Conservation (phyloP, 2,888 invertebrate species). For the Caenorhabditis sp. region DNA sequence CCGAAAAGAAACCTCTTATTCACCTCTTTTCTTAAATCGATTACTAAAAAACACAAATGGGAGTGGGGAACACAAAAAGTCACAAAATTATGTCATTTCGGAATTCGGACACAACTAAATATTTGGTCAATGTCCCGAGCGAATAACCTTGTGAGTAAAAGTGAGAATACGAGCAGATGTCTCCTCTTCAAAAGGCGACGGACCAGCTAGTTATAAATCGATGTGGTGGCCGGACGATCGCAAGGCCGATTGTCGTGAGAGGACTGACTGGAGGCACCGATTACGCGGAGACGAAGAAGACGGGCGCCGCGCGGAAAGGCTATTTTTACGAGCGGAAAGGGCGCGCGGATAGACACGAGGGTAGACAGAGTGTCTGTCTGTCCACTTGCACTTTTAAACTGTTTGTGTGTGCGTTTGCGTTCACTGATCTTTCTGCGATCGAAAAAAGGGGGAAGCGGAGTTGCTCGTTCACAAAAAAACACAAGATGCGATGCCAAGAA, state of each 20-base stretch:
- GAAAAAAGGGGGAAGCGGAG: too few species aligned
- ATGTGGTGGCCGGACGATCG: too few species aligned
- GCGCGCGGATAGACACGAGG: too few species aligned
- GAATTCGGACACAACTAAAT: slow-evolving; percentile 11
- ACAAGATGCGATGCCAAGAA: too few species aligned
- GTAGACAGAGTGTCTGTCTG: slow-evolving; percentile 8
- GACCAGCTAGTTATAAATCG: slow-evolving; percentile 14
- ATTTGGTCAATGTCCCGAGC: slow-evolving; percentile 1
- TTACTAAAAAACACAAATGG: slow-evolving; percentile 31
- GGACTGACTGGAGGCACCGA: slow-evolving; percentile 13
- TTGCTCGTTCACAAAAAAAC: too few species aligned
- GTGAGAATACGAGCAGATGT: too few species aligned
- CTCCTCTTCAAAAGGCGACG: slow-evolving; percentile 5
- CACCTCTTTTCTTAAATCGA: background rate
- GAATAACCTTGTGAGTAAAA: slow-evolving; percentile 21
- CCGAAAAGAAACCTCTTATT: background rate
- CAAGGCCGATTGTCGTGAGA: too few species aligned
- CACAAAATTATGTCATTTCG: slow-evolving; percentile 20
- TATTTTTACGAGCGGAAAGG: slow-evolving; percentile 23
- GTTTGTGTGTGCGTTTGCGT: background rate
- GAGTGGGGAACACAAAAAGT: slow-evolving; percentile 31
- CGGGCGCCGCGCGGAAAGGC: slow-evolving; percentile 47
- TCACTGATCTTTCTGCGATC: slow-evolving; percentile 7
- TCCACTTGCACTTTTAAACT: slow-evolving; percentile 41
- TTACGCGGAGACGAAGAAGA: slow-evolving; percentile 7